Evolutionary conservation across 2,113 vertebrate genomes (phyloP).

Genomic region (Paracanthobrama guichenoti): DNA sequence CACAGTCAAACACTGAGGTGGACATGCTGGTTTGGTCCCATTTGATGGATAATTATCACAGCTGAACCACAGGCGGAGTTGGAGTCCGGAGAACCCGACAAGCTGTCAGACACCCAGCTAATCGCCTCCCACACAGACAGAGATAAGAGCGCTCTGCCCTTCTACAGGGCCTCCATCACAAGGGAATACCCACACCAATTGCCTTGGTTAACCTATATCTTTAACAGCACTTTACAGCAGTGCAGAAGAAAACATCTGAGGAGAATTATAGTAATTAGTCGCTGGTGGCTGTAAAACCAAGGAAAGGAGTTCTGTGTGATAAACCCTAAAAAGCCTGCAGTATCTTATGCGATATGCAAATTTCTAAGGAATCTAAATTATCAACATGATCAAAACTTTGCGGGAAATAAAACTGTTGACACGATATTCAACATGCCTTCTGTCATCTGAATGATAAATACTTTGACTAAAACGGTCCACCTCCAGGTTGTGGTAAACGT

Average conservation of each 20-base stretch:
- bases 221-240: constrained; percentile 11
- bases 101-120: constrained; percentile 44
- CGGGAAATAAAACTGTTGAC: background rate
- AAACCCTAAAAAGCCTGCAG: background rate
- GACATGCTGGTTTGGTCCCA: constrained; percentile 14
- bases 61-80: constrained; percentile 20
- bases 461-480: no score
- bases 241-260: background rate
- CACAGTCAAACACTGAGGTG: background rate
- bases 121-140: constrained; percentile 49
- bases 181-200: constrained; percentile 17
- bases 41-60: constrained; percentile 40
- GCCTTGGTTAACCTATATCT: constrained; percentile 13
- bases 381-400: background rate
- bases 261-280: constrained; percentile 17
- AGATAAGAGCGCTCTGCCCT: constrained; percentile 48
- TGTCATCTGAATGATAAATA: no score
- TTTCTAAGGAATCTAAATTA: background rate
- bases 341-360: background rate
- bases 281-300: background rate
- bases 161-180: constrained; percentile 20
- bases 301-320: background rate
- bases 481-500: background rate
- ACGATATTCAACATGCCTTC: background rate
- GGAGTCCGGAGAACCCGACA: constrained; percentile 13